Conservation (phyloP, 37 sponge, comb jelly and placozoan species). For the Hexactinellida sp. region DNA sequence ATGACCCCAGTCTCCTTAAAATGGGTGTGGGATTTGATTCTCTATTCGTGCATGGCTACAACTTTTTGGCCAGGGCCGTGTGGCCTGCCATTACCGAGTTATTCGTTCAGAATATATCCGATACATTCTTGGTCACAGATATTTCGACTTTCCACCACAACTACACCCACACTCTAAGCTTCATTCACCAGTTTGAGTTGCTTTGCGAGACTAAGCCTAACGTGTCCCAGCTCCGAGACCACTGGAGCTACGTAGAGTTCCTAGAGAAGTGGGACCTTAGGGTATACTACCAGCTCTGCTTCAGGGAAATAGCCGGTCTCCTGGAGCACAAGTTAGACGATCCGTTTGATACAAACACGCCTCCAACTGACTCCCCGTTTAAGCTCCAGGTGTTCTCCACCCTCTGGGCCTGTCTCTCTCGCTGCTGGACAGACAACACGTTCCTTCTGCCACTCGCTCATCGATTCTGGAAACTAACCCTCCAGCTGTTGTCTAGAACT, state of each 20-base stretch:
- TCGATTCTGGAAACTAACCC: slow-evolving; percentile 85
- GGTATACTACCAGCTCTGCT: slow-evolving; percentile 96
- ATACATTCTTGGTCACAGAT: neutral
- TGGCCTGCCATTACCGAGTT: slow-evolving; percentile 65
- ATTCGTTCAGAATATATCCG: neutral
- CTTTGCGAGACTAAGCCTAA: neutral
- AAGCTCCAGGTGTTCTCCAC: slow-evolving; percentile 34
- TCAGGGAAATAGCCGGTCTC: slow-evolving; percentile 69
- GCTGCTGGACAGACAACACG: slow-evolving; percentile 64
- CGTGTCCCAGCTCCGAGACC: slow-evolving; percentile 16
- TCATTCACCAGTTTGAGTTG: slow-evolving; percentile 31
- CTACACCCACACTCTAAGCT: slow-evolving; percentile 24
- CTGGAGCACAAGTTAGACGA: slow-evolving; percentile 37
- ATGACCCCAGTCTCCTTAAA: neutral
- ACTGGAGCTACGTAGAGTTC: slow-evolving; percentile 43
- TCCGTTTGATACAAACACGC: slow-evolving; percentile 22
- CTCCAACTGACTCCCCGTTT: slow-evolving; percentile 12
- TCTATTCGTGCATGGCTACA: slow-evolving; percentile 38
- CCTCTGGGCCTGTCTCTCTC: slow-evolving; percentile 34
- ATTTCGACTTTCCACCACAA: neutral
- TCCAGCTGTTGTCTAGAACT: slow-evolving; percentile 45
- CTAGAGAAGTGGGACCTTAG: slow-evolving; percentile 89
- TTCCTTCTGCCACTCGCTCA: slow-evolving; percentile 58
- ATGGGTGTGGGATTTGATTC: slow-evolving; percentile 10
- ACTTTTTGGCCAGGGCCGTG: slow-evolving; percentile 77